phyloP scores from a whole-genome alignment of 2,888 invertebrate species.

The Hipparchia semele region DNA sequence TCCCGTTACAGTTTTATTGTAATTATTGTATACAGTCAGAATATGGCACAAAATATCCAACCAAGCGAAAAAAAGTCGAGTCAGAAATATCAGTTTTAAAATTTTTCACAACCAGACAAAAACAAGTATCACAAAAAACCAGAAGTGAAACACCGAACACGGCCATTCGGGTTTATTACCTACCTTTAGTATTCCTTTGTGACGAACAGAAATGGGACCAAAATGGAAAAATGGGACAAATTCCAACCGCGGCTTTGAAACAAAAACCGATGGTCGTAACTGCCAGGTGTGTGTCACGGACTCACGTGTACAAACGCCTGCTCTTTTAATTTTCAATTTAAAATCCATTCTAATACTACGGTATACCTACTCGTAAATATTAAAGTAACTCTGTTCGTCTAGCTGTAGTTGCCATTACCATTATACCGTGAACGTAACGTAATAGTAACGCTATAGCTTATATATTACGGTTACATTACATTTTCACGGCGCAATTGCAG shows the following conservation, averaged over 20 bases:
- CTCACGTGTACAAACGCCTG: not conserved
- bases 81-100: not conserved
- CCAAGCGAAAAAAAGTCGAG: too few species aligned
- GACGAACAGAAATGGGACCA: slow-evolving; percentile 22
- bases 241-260: not conserved
- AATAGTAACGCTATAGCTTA: too few species aligned
- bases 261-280: not conserved
- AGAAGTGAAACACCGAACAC: not conserved
- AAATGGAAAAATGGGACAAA: not conserved
- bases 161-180: slow-evolving; percentile 1
- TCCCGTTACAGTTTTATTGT: too few species aligned
- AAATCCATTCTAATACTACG: too few species aligned
- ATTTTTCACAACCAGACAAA: not conserved
- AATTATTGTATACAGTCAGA: too few species aligned
- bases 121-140: not conserved
- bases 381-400: too few species aligned
- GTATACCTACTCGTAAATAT: too few species aligned
- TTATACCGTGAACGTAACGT: too few species aligned
- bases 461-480: too few species aligned
- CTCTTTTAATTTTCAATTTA: not conserved
- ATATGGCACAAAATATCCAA: too few species aligned
- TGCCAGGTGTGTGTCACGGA: not conserved
- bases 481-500: too few species aligned
- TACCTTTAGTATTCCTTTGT: slow-evolving; percentile 13
- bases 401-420: too few species aligned